Percentiles rank a stretch among this genome's conserved stretches.
These are phyloP conservation scores for Sinocyclocheilus anophthalmus DNA, from an alignment of 2,113 vertebrate genomes.

Conservation along the genomic window DNA sequence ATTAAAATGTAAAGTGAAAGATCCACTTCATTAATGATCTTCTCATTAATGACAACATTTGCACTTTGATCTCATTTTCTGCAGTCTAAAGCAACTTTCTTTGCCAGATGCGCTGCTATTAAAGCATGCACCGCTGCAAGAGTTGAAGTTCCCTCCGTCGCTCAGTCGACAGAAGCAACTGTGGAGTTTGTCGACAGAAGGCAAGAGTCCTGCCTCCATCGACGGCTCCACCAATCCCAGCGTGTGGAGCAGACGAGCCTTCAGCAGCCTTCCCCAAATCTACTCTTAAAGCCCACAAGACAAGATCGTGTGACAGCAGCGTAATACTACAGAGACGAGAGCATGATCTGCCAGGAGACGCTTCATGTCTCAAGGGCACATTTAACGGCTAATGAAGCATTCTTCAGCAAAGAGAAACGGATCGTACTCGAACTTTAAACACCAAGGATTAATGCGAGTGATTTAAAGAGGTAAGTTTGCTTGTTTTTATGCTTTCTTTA, in stretches of 20 bases:
- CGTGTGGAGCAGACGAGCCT: slow-evolving; percentile 84
- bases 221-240: slow-evolving; percentile 76
- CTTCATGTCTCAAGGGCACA: slow-evolving; percentile 56
- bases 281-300: slow-evolving; percentile 66
- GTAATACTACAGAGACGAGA: slow-evolving; percentile 63
- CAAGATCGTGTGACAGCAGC: slow-evolving; percentile 76
- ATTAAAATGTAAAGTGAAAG: not conserved
- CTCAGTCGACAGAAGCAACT: slow-evolving; percentile 3
- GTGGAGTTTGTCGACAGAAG: slow-evolving; percentile 59
- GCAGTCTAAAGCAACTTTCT: not conserved
- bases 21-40: not conserved
- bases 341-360: slow-evolving; percentile 62
- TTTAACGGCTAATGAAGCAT: slow-evolving; percentile 9
- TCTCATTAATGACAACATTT: not conserved
- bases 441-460: not conserved
- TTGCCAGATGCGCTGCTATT: not conserved
- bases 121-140: not conserved
- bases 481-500: not conserved
- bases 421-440: not conserved
- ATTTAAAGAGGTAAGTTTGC: slow-evolving; percentile 29
- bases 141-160: slow-evolving; percentile 9
- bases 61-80: not conserved
- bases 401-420: not conserved
- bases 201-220: slow-evolving; percentile 63
- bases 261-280: slow-evolving; percentile 79